These are phyloP conservation scores for Hermatobates lingyangjiaoensis DNA, from an alignment of 1,140 invertebrate genomes.

Conservation along the genomic window DNA sequence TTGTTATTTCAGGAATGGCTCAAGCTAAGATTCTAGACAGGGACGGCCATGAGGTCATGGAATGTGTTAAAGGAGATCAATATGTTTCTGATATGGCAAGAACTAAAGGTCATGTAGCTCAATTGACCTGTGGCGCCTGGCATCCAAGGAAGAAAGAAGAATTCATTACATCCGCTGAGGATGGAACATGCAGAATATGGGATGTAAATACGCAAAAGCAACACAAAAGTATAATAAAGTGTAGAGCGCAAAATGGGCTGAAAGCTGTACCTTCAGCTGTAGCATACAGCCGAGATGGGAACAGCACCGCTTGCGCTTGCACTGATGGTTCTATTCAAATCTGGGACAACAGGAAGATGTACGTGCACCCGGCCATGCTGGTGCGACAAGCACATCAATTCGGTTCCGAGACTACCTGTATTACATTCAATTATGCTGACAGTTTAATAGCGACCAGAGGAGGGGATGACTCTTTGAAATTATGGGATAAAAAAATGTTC, in stretches of 20 bases:
- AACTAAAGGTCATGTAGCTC: slow-evolving; percentile 90
- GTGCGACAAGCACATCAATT: slow-evolving; percentile 65
- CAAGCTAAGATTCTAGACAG: slow-evolving; percentile 88
- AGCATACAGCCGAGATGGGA: slow-evolving; percentile 69
- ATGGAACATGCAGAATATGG: slow-evolving; percentile 86
- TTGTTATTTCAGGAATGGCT: slow-evolving; percentile 79
- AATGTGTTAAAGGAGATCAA: slow-evolving; percentile 92
- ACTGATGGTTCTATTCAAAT: slow-evolving; percentile 92
- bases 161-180: slow-evolving; percentile 85
- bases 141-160: slow-evolving; percentile 81
- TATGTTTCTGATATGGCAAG: slow-evolving; percentile 85
- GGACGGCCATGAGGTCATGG: slow-evolving; percentile 87
- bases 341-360: slow-evolving; percentile 83
- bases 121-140: slow-evolving; percentile 80
- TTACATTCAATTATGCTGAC: slow-evolving; percentile 78
- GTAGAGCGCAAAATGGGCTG: slow-evolving; percentile 67
- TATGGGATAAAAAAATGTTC: slow-evolving; percentile 81
- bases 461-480: slow-evolving; percentile 83
- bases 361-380: slow-evolving; percentile 56
- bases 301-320: slow-evolving; percentile 75
- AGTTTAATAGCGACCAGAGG: slow-evolving; percentile 58
- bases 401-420: slow-evolving; percentile 59
- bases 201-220: slow-evolving; percentile 51
- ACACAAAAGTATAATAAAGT: slow-evolving; percentile 77
- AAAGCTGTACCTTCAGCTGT: slow-evolving; percentile 75